Evolutionary conservation across 1,140 invertebrate species (phyloP).

Genomic region (Solenopsis fugax): DNA sequence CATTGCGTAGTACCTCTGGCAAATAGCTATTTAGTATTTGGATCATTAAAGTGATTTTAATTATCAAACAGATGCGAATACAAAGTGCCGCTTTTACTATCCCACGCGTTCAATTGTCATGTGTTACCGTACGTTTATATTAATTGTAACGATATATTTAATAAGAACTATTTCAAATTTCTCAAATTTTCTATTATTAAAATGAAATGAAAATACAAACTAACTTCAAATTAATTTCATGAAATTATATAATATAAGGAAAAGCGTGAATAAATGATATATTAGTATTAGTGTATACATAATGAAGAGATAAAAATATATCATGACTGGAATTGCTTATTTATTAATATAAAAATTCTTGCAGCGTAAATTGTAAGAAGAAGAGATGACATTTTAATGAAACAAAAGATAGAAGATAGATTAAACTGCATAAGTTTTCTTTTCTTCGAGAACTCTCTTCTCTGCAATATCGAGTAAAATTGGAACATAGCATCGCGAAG

Average conservation of each 20-base stretch:
- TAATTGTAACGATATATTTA: background rate
- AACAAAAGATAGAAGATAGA: background rate
- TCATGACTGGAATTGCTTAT: background rate
- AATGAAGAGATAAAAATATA: background rate
- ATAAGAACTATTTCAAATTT: constrained; percentile 23
- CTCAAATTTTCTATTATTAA: background rate
- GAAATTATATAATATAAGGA: background rate
- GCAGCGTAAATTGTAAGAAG: background rate
- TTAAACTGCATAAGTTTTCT: background rate
- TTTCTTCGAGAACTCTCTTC: background rate
- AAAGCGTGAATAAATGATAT: background rate
- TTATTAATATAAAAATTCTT: background rate
- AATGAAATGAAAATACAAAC: background rate
- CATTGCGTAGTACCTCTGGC: background rate
- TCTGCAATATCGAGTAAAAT: background rate
- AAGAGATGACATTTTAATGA: background rate
- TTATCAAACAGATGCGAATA: background rate
- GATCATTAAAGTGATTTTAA: constrained; percentile 26
- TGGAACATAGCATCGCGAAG: background rate
- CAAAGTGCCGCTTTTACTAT: background rate
- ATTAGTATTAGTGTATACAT: background rate
- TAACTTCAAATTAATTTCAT: background rate
- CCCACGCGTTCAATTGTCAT: background rate
- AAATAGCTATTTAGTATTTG: constrained; percentile 23
- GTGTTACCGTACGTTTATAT: background rate